phyloP scores from a whole-genome alignment of 2,797 vertebrate species.

The Eulemur rubriventer region DNA sequence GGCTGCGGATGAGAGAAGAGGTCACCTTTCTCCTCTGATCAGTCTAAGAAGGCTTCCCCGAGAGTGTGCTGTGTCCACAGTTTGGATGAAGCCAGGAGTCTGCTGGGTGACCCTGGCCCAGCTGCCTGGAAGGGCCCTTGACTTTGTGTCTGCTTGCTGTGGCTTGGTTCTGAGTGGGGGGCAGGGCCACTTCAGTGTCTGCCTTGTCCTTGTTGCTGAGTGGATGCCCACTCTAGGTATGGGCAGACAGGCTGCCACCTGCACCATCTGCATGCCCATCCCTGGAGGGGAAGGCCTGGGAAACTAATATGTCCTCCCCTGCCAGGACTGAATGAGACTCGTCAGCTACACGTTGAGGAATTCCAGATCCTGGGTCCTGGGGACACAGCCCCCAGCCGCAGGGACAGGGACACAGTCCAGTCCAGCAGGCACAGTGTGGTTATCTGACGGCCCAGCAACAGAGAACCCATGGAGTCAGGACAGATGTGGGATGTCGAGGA shows the following conservation, averaged over 20 bases:
- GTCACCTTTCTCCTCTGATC: not conserved
- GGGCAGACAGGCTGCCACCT: not conserved
- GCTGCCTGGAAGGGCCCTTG: not conserved
- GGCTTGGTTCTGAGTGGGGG: not conserved
- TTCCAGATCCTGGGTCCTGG: not conserved
- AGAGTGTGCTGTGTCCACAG: not conserved
- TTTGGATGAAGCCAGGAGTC: not conserved
- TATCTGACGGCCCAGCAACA: not conserved
- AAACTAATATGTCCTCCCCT: not conserved
- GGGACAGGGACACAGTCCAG: no score
- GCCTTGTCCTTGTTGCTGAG: not conserved
- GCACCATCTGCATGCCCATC: fast-evolving
- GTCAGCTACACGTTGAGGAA: not conserved
- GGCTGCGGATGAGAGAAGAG: not conserved
- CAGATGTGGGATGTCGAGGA: not conserved
- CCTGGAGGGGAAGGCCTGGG: not conserved
- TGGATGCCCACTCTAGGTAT: not conserved
- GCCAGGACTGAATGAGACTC: not conserved
- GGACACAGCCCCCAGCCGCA: not conserved
- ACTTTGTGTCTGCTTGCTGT: not conserved
- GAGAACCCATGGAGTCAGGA: not conserved
- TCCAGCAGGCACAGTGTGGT: not conserved
- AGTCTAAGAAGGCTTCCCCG: not conserved
- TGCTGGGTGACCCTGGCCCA: not conserved
- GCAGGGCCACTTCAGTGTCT: not conserved